Evolutionary conservation across 2,113 vertebrate species (phyloP), one percentile per base, ranked within the genome.

Genomic region (Coturnix japonica): DNA sequence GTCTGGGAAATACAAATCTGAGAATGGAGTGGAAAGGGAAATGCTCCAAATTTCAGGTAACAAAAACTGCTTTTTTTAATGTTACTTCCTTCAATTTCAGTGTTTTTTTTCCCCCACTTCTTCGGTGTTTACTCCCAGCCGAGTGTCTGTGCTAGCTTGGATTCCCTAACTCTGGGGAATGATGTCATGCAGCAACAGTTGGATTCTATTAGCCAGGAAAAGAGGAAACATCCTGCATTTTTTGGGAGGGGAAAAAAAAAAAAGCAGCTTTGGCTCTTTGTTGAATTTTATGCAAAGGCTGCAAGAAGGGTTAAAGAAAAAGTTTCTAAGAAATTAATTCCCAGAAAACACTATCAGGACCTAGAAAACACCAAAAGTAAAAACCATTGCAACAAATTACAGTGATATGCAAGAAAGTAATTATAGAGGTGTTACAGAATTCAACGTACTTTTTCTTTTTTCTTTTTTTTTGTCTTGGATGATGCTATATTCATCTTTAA

Each of bases 1-100:
- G 94, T 95, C 97, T 96, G 97, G 97, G 96, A 97, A 97, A 91
- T 80, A 94, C 95, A 96, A 94, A 96, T 94, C 87, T 57, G 71
- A 98, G 95, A 89, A 98, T 98, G 98, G 97, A 97, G 96, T 93
- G 97, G 96, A 95, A 97, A 96, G 94, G 94, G 95, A 94, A 94
- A 75, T 70, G 81, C 96, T 95, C 74, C 89, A 96, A 95, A 84
- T 82, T 94, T 60, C 97, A 98, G 98, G 98, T 98, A 98, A 98
- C 89, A 92, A 95, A 93, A 81, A 35, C 19, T 76, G 43, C 49
- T 39, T 95, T 90, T 90, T 67, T 65, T 16, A 74, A 72, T 71
- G 13, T 87, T 65, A 30, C 69, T 78, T 81, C 51, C 77, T 74
- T 67, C 9, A 7, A 16, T 53, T 66, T 89, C 18, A 43, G 26